phyloP scores from a whole-genome alignment of 1,140 invertebrate genomes.

The Drosophila suzukii region DNA sequence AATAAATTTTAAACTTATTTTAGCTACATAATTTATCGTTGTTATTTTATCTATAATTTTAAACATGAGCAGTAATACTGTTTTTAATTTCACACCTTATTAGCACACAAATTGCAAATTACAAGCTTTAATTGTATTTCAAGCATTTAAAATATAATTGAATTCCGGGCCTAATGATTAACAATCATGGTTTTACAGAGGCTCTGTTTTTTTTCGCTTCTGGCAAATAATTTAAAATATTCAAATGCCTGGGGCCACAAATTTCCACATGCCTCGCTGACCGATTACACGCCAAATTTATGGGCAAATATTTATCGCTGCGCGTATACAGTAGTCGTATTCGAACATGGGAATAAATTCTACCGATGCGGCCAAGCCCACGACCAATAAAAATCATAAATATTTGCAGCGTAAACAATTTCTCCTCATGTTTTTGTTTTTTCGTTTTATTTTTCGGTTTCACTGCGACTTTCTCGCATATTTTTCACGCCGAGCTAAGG shows the following conservation, averaged over 20 bases:
- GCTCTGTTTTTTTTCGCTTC: background rate
- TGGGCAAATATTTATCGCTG: slow-evolving; percentile 73
- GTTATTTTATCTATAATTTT: slow-evolving; percentile 6
- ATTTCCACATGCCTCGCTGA: slow-evolving; percentile 34
- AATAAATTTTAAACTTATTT: background rate
- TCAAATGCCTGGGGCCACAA: slow-evolving; percentile 41
- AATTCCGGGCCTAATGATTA: slow-evolving; percentile 27
- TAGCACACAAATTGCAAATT: slow-evolving; percentile 34
- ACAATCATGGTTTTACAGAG: slow-evolving; percentile 6
- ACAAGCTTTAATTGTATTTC: slow-evolving; percentile 8
- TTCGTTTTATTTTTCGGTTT: slow-evolving; percentile 34
- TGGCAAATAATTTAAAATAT: slow-evolving; percentile 27
- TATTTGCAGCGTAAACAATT: slow-evolving; percentile 77
- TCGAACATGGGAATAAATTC: slow-evolving; percentile 66
- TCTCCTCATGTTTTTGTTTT: slow-evolving; percentile 32
- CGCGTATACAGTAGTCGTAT: slow-evolving; percentile 34
- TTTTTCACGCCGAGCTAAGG: slow-evolving; percentile 61
- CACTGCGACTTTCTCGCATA: slow-evolving; percentile 43
- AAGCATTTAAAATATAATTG: slow-evolving; percentile 29
- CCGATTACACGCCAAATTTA: slow-evolving; percentile 70
- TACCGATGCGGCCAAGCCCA: slow-evolving; percentile 20
- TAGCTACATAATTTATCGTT: background rate
- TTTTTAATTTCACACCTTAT: slow-evolving; percentile 18
- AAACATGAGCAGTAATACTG: background rate
- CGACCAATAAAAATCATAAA: slow-evolving; percentile 65